Evolutionary conservation across 2,113 vertebrate species (phyloP), one percentile per base, ranked within the genome.

Genomic region (Pedionomus torquatus): DNA sequence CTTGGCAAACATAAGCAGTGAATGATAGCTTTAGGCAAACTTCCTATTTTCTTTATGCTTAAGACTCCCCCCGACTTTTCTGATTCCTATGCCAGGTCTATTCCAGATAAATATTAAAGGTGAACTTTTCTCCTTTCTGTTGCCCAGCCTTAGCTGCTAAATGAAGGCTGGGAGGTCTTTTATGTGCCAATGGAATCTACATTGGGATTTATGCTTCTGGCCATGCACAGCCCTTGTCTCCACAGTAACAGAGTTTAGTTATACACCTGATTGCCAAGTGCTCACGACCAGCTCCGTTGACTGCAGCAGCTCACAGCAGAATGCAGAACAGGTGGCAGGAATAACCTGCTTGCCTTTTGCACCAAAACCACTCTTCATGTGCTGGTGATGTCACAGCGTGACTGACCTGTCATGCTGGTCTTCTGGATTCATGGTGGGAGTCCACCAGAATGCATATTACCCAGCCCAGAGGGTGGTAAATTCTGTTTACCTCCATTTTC

Each of bases 311-410:
- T 82, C 51, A 35, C 13, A 64, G 57, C 1, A 64, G 41, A 75
- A 46, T 64, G 66, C 16, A 75, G 55, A 88, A 58, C 20, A 75
- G 23, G 43, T 33, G 37, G 8, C 48, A 25, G 35, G 25, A 58
- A 69, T 58, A 48, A 41, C 37, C 49, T 75, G 13, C 9, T 35
- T 4, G 9, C 3, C 5, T 91, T 68, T 33, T 84, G 28, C 33
- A 57, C 48, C 15, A 24, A 46, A 61, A 33, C 24, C 9, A 9
- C 20, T 41, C 9, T 46, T 68, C 31, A 26, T 26, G 33, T 0
- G 0, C 24, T 37, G 8, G 17, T 55, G 48, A n/a, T 1, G 0
- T 31, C 78, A 13, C 0, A n/a, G 13, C 1, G 0, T 26, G 41
- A 48, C 9, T 0, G 1, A 37, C 7, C 9, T 7, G 7, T 21